phyloP scores from a whole-genome alignment of 2,888 invertebrate genomes.

The Boloria euphrosyne region DNA sequence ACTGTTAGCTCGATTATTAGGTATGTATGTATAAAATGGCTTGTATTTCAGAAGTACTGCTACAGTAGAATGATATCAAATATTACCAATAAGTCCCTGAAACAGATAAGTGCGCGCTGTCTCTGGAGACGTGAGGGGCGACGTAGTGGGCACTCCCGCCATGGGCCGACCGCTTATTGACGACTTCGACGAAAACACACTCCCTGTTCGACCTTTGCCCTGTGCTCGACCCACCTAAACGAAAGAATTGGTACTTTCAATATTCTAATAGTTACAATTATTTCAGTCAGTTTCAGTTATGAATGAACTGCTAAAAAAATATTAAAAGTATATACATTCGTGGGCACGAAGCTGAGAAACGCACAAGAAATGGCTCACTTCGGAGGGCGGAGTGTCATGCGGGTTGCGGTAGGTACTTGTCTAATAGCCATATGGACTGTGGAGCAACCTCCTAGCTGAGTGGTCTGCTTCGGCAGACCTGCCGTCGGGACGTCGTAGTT shows the following conservation, averaged over 20 bases:
- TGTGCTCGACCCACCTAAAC: conserved; percentile 80
- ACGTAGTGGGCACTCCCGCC: conserved; percentile 92
- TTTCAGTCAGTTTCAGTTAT: too few relatives aligned
- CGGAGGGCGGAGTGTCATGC: too few relatives aligned
- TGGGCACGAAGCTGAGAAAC: too few relatives aligned
- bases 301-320: neutral
- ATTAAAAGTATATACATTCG: too few relatives aligned
- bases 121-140: conserved; percentile 94
- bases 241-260: conserved; percentile 13
- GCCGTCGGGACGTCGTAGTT: too few relatives aligned
- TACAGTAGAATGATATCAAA: neutral
- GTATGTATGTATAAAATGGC: neutral
- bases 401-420: too few relatives aligned
- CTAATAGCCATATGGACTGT: too few relatives aligned
- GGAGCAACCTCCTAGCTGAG: too few relatives aligned
- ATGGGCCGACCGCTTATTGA: conserved; percentile 93
- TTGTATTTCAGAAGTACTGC: conserved; percentile 3
- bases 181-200: conserved; percentile 96
- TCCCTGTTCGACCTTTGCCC: conserved; percentile 90
- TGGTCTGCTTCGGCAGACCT: too few relatives aligned
- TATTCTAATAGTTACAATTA: neutral
- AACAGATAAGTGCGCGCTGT: conserved; percentile 94
- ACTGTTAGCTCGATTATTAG: neutral
- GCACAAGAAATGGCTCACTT: too few relatives aligned
- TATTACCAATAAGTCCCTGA: conserved; percentile 88